Percentiles rank a stretch among this genome's conserved stretches.
These are phyloP conservation scores for Volucella inanis DNA, from an alignment of 2,888 invertebrate genomes.

Conservation along the genomic window DNA sequence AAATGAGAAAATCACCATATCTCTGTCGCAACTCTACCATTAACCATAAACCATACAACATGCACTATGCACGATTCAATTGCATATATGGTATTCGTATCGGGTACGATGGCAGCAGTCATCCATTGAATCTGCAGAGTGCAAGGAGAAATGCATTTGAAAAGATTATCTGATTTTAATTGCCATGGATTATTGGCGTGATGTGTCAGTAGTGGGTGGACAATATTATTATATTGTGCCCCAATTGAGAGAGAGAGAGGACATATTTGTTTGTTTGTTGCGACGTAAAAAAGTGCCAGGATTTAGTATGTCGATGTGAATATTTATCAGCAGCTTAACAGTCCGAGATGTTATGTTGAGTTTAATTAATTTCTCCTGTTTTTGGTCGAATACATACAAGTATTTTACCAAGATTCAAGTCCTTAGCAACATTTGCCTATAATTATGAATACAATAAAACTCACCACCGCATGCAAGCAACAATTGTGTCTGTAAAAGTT, in stretches of 20 bases:
- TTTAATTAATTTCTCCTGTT: too few species aligned
- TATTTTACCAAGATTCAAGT: too few species aligned
- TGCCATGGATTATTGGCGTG: slow-evolving; percentile 63
- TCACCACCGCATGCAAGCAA: too few species aligned
- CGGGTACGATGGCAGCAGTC: background rate
- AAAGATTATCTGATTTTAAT: slow-evolving; percentile 71
- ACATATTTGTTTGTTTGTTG: slow-evolving; percentile 12
- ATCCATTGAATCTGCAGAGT: slow-evolving; percentile 22
- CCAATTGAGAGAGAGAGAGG: background rate
- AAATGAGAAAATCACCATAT: slow-evolving; percentile 38
- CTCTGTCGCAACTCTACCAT: slow-evolving; percentile 58
- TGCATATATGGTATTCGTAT: slow-evolving; percentile 6
- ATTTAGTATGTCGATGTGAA: too few species aligned
- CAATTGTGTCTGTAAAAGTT: too few species aligned
- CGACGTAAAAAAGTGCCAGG: too few species aligned
- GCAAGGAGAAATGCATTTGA: slow-evolving; percentile 62
- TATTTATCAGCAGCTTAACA: too few species aligned
- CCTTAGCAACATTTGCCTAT: background rate
- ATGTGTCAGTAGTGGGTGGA: slow-evolving; percentile 12
- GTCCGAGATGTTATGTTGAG: too few species aligned
- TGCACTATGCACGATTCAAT: slow-evolving; percentile 22
- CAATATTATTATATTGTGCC: background rate
- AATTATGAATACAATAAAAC: too few species aligned
- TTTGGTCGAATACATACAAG: too few species aligned
- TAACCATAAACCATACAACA: slow-evolving; percentile 45